These are phyloP conservation scores for Malurus alboscapulatus DNA, from an alignment of 2,113 vertebrate species.

Conservation along the genomic window DNA sequence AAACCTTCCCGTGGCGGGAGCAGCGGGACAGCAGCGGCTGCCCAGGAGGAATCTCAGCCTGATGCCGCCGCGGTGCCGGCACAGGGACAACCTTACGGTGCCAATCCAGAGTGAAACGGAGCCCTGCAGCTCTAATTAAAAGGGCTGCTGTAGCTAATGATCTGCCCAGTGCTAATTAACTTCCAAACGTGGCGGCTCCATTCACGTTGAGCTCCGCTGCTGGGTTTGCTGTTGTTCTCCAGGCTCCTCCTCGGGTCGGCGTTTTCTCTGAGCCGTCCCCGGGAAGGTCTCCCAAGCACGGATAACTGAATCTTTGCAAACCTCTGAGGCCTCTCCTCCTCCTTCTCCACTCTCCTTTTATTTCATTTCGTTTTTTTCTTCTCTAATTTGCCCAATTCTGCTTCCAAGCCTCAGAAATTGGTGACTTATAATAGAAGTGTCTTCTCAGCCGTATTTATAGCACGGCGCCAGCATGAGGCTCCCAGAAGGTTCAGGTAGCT, in stretches of 20 bases:
- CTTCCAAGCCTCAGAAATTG: conserved; percentile 25
- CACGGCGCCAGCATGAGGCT: neutral
- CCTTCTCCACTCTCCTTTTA: neutral
- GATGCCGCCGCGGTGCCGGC: neutral
- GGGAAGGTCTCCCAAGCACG: neutral
- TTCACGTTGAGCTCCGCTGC: neutral
- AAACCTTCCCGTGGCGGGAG: neutral
- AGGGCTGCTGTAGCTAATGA: conserved; percentile 50
- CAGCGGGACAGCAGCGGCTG: neutral
- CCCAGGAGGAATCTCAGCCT: neutral
- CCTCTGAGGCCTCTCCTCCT: neutral
- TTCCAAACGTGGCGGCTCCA: neutral
- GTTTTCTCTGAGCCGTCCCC: neutral
- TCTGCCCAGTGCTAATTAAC: conserved; percentile 61
- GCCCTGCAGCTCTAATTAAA: conserved; percentile 62
- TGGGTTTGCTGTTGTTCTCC: neutral
- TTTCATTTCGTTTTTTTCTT: neutral
- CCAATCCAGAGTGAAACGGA: neutral
- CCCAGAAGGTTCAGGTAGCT: conserved; percentile 16
- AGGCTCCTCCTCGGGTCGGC: neutral
- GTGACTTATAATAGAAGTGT: conserved; percentile 58
- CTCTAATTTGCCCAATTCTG: neutral
- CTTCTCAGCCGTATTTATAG: conserved; percentile 41
- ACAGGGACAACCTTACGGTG: neutral
- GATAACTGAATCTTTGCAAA: neutral